Evolutionary conservation across 2,113 vertebrate species (phyloP).

Genomic region (Hippocampus barbouri): DNA sequence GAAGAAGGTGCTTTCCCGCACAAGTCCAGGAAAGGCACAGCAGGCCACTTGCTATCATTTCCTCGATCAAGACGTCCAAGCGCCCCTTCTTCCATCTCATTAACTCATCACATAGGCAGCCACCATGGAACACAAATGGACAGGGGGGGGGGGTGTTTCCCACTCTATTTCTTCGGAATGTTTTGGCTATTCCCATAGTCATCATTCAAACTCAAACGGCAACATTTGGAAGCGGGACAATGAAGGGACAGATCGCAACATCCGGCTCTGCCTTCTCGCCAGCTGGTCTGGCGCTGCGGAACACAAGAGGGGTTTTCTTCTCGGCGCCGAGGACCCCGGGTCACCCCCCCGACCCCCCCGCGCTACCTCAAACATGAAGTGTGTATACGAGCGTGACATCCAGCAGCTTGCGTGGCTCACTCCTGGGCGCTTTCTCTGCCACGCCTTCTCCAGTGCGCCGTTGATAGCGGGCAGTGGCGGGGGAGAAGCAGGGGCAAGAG

Average conservation of each 20-base stretch:
- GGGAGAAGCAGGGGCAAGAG: conserved; percentile 18
- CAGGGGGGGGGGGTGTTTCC: conserved; percentile 52
- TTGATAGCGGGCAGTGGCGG: conserved; percentile 37
- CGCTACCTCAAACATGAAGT: conserved; percentile 25
- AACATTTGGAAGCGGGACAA: conserved; percentile 67
- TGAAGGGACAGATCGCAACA: conserved; percentile 63
- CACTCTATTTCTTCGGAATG: conserved; percentile 50
- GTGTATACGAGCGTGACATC: conserved; percentile 59
- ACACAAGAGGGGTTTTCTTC: conserved; percentile 65
- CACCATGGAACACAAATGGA: conserved; percentile 50
- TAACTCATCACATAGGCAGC: conserved; percentile 27
- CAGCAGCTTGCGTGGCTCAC: conserved; percentile 63
- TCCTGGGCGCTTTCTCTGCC: conserved; percentile 33
- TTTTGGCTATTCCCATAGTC: conserved; percentile 67
- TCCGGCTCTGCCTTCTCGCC: conserved; percentile 53
- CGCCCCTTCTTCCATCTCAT: conserved; percentile 16
- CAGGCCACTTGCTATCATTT: conserved; percentile 21
- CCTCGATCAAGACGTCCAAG: conserved; percentile 29
- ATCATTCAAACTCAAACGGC: conserved; percentile 67
- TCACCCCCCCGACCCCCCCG: conserved; percentile 35
- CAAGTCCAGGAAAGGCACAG: conserved; percentile 14
- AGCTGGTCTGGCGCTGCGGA: conserved; percentile 38
- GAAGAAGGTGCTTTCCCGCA: conserved; percentile 49
- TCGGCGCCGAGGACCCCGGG: conserved; percentile 33
- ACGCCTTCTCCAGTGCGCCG: conserved; percentile 51